Percentiles rank a stretch among this genome's conserved stretches.
phyloP scores from a whole-genome alignment of 2,888 invertebrate species.

The Dynastes maya region DNA sequence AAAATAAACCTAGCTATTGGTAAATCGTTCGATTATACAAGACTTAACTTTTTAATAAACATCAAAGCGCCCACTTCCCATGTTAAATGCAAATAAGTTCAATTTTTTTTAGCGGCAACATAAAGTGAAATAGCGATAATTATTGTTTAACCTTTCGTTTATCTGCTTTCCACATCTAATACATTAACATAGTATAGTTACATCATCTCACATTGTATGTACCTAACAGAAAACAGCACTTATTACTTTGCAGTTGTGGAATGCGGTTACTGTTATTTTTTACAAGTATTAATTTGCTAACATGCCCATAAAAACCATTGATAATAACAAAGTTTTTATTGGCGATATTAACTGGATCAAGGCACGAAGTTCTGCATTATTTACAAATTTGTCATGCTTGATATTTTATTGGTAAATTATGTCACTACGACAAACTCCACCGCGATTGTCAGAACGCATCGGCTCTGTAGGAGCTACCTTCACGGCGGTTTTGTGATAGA shows the following conservation, averaged over 20 bases:
- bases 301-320: too few relatives aligned
- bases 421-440: too few relatives aligned
- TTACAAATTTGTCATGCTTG: too few relatives aligned
- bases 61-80: slow-evolving; percentile 25
- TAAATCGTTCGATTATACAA: slow-evolving; percentile 34
- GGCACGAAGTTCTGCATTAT: too few relatives aligned
- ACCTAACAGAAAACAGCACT: too few relatives aligned
- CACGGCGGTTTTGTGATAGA: too few relatives aligned
- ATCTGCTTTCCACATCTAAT: slow-evolving; percentile 33
- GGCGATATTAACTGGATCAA: too few relatives aligned
- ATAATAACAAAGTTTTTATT: too few relatives aligned
- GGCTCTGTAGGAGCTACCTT: too few relatives aligned
- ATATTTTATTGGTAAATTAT: too few relatives aligned
- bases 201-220: slow-evolving; percentile 20
- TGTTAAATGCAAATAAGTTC: slow-evolving; percentile 36
- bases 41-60: slow-evolving; percentile 24
- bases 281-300: too few relatives aligned
- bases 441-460: too few relatives aligned
- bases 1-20: slow-evolving; percentile 1
- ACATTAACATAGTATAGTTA: slow-evolving; percentile 32
- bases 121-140: slow-evolving; percentile 27
- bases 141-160: slow-evolving; percentile 32
- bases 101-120: slow-evolving; percentile 2
- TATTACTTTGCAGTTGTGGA: background rate
- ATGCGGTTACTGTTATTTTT: slow-evolving; percentile 17